Conservation (phyloP, 2,888 invertebrate genomes). For the Drosophila nr. perissopoda region DNA sequence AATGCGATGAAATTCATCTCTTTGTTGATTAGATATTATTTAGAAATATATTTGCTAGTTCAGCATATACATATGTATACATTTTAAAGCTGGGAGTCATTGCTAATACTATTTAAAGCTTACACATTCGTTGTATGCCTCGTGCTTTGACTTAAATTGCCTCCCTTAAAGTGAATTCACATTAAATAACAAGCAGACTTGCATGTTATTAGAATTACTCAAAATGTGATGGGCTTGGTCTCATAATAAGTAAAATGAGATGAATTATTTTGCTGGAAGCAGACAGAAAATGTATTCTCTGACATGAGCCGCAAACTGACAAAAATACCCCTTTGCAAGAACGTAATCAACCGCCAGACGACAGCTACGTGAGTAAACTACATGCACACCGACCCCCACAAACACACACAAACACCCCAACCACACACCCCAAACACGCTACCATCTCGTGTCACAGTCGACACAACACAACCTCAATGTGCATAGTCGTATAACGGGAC, state of each 20-base stretch:
- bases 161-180: slow-evolving; percentile 4
- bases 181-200: slow-evolving; percentile 3
- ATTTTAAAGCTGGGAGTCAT: not conserved
- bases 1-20: not conserved
- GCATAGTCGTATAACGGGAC: slow-evolving; percentile 58
- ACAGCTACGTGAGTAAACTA: slow-evolving; percentile 57
- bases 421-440: not conserved
- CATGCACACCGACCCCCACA: slow-evolving; percentile 9
- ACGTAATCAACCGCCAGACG: slow-evolving; percentile 31
- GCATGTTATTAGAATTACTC: not conserved
- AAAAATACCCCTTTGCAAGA: slow-evolving; percentile 8
- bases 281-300: not conserved
- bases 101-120: slow-evolving; percentile 8
- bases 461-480: slow-evolving; percentile 62
- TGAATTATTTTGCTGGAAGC: not conserved
- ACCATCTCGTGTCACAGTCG: slow-evolving; percentile 4
- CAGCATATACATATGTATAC: not conserved
- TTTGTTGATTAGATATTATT: not conserved
- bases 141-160: slow-evolving; percentile 33
- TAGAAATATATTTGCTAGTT: not conserved
- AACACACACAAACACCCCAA: not conserved
- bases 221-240: not conserved
- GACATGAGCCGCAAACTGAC: slow-evolving; percentile 21
- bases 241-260: not conserved
- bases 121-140: slow-evolving; percentile 22